Conservation (phyloP, 2,113 vertebrate genomes). For the Psittacus erithacus region DNA sequence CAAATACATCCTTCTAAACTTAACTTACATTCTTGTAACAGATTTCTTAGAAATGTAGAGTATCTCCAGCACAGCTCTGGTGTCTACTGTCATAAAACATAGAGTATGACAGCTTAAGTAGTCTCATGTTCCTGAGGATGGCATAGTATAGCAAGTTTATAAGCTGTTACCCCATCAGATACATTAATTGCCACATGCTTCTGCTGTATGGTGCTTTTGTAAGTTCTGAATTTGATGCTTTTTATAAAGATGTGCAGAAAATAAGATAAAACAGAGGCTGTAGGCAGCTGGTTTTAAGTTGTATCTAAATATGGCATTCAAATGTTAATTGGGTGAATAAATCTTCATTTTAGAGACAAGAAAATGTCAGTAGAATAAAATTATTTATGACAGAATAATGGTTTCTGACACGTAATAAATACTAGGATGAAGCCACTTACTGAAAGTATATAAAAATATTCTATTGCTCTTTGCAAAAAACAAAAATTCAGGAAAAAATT, state of each 20-base stretch:
- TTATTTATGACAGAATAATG: slow-evolving; percentile 74
- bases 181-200: neutral
- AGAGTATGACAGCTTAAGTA: neutral
- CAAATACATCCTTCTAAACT: neutral
- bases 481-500: slow-evolving; percentile 68
- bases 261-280: slow-evolving; percentile 54
- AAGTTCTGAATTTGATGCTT: slow-evolving; percentile 21
- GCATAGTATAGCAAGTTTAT: neutral
- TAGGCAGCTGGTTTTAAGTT: slow-evolving; percentile 74
- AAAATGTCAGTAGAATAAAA: slow-evolving; percentile 78
- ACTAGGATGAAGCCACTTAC: slow-evolving; percentile 72
- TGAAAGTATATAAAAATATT: slow-evolving; percentile 72
- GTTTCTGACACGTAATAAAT: slow-evolving; percentile 75
- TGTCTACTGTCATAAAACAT: neutral
- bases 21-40: neutral
- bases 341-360: slow-evolving; percentile 77
- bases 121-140: neutral
- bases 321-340: slow-evolving; percentile 81
- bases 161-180: neutral
- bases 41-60: neutral
- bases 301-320: slow-evolving; percentile 77
- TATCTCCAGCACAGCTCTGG: neutral
- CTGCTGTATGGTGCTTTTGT: neutral
- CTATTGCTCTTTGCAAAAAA: slow-evolving; percentile 69
- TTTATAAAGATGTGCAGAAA: slow-evolving; percentile 60